Conservation (phyloP, 2,113 vertebrate species). For the cattle (Bos taurus) region ARS-UCD2.0 NC_037346.1:44971501-44972000, state of each 20-base stretch:
- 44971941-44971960: background rate
- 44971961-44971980: background rate
- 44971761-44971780: background rate
- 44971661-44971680: background rate
- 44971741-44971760: background rate
- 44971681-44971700: background rate
- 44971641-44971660: background rate
- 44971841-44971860: background rate
- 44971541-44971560: background rate
- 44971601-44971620: background rate
- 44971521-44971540: background rate
- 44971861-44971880: background rate
- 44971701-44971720: background rate
- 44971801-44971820: background rate
- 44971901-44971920: background rate
- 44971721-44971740: background rate
- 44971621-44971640: background rate
- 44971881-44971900: background rate
- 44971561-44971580: background rate
- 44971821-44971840: background rate
- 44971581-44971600: background rate
- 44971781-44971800: background rate
- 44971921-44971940: background rate
- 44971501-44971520: background rate
- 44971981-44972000: background rate